These are phyloP conservation scores for Sminthurinus aureus DNA, from an alignment of 2,888 invertebrate genomes.

Conservation along the genomic window DNA sequence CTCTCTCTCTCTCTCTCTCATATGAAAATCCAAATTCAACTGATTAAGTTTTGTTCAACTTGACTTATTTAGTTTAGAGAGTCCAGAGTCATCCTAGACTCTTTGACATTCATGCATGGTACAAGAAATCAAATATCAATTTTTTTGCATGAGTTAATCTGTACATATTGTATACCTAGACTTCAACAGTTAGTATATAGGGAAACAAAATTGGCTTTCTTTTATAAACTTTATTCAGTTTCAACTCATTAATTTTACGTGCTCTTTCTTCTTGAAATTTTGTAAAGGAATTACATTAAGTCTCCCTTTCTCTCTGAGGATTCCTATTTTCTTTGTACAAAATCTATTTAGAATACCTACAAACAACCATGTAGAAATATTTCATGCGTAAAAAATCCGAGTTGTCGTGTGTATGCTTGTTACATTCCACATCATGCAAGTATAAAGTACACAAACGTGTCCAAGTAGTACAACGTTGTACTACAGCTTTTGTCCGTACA, in stretches of 20 bases:
- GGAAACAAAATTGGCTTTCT: neutral
- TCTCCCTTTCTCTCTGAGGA: neutral
- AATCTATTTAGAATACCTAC: neutral
- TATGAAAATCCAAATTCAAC: neutral
- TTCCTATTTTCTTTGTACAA: neutral
- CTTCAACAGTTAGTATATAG: too few relatives aligned
- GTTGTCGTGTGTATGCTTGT: neutral
- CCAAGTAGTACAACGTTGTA: neutral
- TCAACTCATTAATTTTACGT: slow-evolving; percentile 6
- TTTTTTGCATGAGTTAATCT: too few relatives aligned
- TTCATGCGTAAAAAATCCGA: neutral
- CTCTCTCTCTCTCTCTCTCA: too few relatives aligned
- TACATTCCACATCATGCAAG: too few relatives aligned
- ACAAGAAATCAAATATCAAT: too few relatives aligned
- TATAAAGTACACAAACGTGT: neutral
- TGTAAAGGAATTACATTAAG: neutral
- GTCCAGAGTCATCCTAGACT: neutral
- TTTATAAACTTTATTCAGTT: slow-evolving; percentile 5
- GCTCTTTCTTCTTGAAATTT: neutral
- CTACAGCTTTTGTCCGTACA: neutral
- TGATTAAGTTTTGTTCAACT: neutral
- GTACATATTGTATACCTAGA: too few relatives aligned
- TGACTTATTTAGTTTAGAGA: neutral
- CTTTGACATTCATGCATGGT: too few relatives aligned
- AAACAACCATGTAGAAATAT: neutral